These are phyloP conservation scores for Pelobates fuscus DNA, from an alignment of 2,113 vertebrate genomes.

Conservation along the genomic window DNA sequence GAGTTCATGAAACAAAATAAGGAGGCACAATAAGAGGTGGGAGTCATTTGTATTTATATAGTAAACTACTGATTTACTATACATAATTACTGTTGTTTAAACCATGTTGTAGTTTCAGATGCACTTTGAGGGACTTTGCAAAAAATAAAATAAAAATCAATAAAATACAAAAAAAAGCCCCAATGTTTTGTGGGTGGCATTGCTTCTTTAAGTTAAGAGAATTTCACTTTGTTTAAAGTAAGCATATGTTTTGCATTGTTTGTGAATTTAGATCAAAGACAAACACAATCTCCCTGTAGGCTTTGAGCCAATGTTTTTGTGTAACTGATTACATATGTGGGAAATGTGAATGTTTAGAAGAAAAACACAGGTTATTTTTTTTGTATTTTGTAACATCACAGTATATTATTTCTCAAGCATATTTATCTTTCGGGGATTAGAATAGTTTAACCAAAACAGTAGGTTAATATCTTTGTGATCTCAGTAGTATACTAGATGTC, in stretches of 20 bases:
- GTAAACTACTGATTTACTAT: too few species aligned
- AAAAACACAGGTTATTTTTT: neutral
- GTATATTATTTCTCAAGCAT: neutral
- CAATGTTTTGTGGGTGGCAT: neutral
- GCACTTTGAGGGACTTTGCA: too few species aligned
- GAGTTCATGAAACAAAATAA: too few species aligned
- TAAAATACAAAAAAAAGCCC: too few species aligned
- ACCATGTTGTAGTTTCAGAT: too few species aligned
- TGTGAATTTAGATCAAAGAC: conserved; percentile 1
- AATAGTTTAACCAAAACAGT: too few species aligned
- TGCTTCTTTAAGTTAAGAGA: neutral
- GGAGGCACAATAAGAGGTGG: too few species aligned
- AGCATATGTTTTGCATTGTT: conserved; percentile 4
- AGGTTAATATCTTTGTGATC: too few species aligned
- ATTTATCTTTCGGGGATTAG: neutral
- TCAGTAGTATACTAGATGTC: too few species aligned
- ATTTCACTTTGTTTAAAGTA: neutral
- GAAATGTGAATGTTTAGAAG: neutral
- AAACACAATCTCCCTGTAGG: neutral
- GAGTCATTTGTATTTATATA: too few species aligned
- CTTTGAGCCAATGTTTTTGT: conserved; percentile 12
- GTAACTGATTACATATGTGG: conserved; percentile 10
- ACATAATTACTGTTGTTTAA: too few species aligned
- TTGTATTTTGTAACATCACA: neutral
- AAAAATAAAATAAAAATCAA: too few species aligned